phyloP scores from a whole-genome alignment of 2,888 invertebrate species.

The Plusia festucae region DNA sequence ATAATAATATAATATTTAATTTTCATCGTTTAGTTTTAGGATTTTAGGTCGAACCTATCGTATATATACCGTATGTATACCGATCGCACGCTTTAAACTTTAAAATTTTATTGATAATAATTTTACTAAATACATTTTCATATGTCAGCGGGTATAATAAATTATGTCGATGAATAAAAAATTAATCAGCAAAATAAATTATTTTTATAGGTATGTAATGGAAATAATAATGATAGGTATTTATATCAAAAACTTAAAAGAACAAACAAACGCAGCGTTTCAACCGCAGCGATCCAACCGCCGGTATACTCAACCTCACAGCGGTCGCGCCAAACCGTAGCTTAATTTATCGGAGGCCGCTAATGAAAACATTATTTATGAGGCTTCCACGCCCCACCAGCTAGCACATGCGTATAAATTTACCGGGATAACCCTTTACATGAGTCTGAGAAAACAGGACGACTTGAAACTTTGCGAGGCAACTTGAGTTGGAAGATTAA shows the following conservation, averaged over 20 bases:
- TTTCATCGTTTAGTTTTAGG: too few relatives aligned
- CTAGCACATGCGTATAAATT: slow-evolving; percentile 41
- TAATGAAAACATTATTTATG: slow-evolving; percentile 74
- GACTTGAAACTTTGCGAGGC: slow-evolving; percentile 22
- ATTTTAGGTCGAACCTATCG: too few relatives aligned
- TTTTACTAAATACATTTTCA: too few relatives aligned
- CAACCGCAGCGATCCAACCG: slow-evolving; percentile 9
- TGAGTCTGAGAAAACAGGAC: slow-evolving; percentile 11
- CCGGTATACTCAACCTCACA: slow-evolving; percentile 21
- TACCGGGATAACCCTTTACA: slow-evolving; percentile 37
- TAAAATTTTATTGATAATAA: too few relatives aligned
- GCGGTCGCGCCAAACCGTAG: slow-evolving; percentile 33
- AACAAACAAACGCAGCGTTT: slow-evolving; percentile 10
- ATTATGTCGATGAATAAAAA: too few relatives aligned
- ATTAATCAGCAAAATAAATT: too few relatives aligned
- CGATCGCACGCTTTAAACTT: too few relatives aligned
- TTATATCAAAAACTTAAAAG: background rate
- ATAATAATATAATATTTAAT: too few relatives aligned
- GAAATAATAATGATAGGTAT: too few relatives aligned
- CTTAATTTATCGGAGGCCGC: slow-evolving; percentile 65
- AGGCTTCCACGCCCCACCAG: slow-evolving; percentile 28
- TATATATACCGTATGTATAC: too few relatives aligned
- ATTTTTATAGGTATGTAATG: too few relatives aligned
- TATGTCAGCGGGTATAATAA: too few relatives aligned
- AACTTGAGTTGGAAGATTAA: slow-evolving; percentile 15